These are phyloP conservation scores for Microchirus variegatus DNA, from an alignment of 2,797 vertebrate species.

Conservation along the genomic window DNA sequence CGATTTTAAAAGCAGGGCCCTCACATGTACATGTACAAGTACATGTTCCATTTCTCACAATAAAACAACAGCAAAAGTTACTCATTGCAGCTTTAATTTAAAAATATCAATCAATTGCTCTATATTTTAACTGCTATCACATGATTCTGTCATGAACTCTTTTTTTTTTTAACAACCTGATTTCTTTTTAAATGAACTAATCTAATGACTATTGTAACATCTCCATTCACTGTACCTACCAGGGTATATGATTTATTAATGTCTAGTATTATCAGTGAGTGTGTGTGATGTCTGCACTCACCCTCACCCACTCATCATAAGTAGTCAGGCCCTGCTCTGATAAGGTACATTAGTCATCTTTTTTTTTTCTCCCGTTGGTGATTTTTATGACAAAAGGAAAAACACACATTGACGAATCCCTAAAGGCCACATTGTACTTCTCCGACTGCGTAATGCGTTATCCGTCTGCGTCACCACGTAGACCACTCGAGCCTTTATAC, in stretches of 20 bases:
- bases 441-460: no score
- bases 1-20: no score
- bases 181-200: neutral
- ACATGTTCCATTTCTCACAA: no score
- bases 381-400: neutral
- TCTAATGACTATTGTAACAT: neutral
- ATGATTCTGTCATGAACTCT: no score
- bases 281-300: neutral
- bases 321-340: constrained; percentile 14
- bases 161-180: neutral
- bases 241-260: neutral
- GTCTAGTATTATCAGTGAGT: neutral
- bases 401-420: neutral
- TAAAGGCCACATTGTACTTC: no score
- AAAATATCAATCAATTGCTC: no score
- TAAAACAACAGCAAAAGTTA: no score
- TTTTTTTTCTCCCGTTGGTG: neutral
- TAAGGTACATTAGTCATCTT: constrained; percentile 6
- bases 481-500: no score
- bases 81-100: no score
- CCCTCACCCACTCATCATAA: constrained; percentile 9
- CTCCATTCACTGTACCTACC: neutral
- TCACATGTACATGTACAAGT: no score
- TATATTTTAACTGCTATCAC: no score
- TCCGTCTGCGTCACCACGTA: no score